These are phyloP conservation scores for Heliconius aoede DNA, from an alignment of 2,888 invertebrate species.

Conservation along the genomic window DNA sequence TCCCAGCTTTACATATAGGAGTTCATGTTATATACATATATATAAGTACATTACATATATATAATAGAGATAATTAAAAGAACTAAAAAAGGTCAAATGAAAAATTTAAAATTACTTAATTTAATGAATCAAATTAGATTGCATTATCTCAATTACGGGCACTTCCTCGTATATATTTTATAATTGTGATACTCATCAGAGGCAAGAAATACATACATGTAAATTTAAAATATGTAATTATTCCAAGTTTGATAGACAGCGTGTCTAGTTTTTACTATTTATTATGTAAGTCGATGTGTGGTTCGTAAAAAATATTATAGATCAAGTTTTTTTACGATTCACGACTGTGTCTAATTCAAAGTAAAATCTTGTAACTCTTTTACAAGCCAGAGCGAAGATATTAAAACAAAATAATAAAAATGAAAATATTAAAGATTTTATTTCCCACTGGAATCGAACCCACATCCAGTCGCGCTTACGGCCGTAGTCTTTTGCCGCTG, in stretches of 20 bases:
- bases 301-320: not conserved
- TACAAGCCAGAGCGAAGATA: too few relatives aligned
- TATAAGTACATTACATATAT: too few relatives aligned
- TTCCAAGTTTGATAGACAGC: constrained; percentile 5
- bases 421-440: too few relatives aligned
- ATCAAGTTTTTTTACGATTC: not conserved
- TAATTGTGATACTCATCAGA: constrained; percentile 7
- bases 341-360: not conserved
- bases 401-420: too few relatives aligned
- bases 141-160: constrained; percentile 1
- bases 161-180: constrained; percentile 9
- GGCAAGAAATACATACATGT: not conserved
- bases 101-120: constrained; percentile 4
- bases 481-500: too few relatives aligned
- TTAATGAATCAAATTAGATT: constrained; percentile 2
- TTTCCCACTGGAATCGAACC: too few relatives aligned
- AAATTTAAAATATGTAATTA: not conserved
- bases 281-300: not conserved
- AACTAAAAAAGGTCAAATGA: not conserved
- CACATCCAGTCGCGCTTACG: too few relatives aligned
- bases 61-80: not conserved
- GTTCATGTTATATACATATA: too few relatives aligned
- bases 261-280: constrained; percentile 11
- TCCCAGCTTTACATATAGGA: too few relatives aligned
- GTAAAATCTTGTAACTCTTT: not conserved